phyloP scores from a whole-genome alignment of 2,888 invertebrate genomes.

The Deilephila porcellus region DNA sequence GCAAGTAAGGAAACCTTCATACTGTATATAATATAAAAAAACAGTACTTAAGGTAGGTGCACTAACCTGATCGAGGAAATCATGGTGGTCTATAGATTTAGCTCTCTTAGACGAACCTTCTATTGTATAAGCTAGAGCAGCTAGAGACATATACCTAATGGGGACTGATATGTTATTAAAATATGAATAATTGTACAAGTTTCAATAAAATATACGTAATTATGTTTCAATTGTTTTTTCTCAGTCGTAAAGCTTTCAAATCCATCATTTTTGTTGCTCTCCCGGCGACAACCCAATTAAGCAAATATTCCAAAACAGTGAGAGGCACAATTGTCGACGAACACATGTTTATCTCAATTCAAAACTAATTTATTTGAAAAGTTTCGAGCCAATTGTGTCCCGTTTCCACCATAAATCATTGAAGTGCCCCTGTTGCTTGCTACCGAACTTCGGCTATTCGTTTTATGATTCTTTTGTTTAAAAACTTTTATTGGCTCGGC shows the following conservation, averaged over 20 bases:
- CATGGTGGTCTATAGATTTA: too few relatives aligned
- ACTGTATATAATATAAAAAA: too few relatives aligned
- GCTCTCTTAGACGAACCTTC: too few relatives aligned
- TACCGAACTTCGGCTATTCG: constrained; percentile 74
- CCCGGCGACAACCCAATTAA: constrained; percentile 27
- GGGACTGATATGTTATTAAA: neutral
- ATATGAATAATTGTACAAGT: too few relatives aligned
- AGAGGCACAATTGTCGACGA: constrained; percentile 33
- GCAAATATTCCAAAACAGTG: constrained; percentile 26
- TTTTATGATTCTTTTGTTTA: constrained; percentile 85
- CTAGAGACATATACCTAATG: neutral
- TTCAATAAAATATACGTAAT: too few relatives aligned
- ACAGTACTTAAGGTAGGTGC: too few relatives aligned
- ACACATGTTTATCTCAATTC: constrained; percentile 76
- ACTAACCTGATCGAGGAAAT: too few relatives aligned
- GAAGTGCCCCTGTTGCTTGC: constrained; percentile 77
- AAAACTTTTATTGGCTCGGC: constrained; percentile 81
- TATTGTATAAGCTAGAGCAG: too few relatives aligned
- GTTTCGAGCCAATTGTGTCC: constrained; percentile 74
- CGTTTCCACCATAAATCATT: constrained; percentile 78
- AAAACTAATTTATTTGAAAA: constrained; percentile 78
- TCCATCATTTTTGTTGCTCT: constrained; percentile 24
- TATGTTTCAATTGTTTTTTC: too few relatives aligned
- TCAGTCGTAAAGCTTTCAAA: neutral
- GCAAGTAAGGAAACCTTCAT: too few relatives aligned